Evolutionary conservation across 92 coral and sea anemone genomes (phyloP).

Genomic region (Parazoanthus swiftii): DNA sequence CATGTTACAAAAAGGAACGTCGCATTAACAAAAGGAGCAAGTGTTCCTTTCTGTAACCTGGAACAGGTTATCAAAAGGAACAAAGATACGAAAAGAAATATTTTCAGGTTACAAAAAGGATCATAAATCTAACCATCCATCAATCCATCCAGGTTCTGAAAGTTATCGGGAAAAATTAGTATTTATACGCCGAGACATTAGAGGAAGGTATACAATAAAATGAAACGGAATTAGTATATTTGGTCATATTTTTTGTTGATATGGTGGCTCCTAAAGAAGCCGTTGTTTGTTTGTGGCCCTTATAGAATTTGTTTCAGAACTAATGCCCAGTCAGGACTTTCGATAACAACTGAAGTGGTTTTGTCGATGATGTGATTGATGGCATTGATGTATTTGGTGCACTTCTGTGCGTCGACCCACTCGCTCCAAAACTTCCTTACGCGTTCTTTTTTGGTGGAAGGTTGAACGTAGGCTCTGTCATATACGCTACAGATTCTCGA

Average conservation of each 20-base stretch:
- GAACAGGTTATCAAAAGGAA: too few species aligned
- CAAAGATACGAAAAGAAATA: too few species aligned
- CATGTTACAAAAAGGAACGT: too few species aligned
- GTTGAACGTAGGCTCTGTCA: slow-evolving; percentile 42
- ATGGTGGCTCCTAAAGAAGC: slow-evolving; percentile 87
- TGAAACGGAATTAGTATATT: too few species aligned
- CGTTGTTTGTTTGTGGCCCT: slow-evolving; percentile 44
- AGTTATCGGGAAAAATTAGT: too few species aligned
- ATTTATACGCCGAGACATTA: too few species aligned
- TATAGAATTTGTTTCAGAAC: slow-evolving; percentile 23
- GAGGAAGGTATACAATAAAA: too few species aligned
- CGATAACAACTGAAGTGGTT: slow-evolving; percentile 50
- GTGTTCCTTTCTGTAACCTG: too few species aligned
- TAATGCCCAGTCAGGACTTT: slow-evolving; percentile 44
- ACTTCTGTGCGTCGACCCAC: slow-evolving; percentile 41
- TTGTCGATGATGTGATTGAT: slow-evolving; percentile 42
- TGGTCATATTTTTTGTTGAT: slow-evolving; percentile 17
- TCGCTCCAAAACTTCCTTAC: slow-evolving; percentile 50
- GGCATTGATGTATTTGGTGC: slow-evolving; percentile 43
- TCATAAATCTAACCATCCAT: too few species aligned
- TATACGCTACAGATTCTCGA: slow-evolving; percentile 56
- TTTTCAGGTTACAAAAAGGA: too few species aligned
- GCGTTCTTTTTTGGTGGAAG: slow-evolving; percentile 50
- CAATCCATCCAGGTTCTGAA: too few species aligned
- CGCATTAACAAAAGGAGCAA: too few species aligned